phyloP scores from a whole-genome alignment of 2,113 vertebrate genomes.

The Cryptotis parvus region DNA sequence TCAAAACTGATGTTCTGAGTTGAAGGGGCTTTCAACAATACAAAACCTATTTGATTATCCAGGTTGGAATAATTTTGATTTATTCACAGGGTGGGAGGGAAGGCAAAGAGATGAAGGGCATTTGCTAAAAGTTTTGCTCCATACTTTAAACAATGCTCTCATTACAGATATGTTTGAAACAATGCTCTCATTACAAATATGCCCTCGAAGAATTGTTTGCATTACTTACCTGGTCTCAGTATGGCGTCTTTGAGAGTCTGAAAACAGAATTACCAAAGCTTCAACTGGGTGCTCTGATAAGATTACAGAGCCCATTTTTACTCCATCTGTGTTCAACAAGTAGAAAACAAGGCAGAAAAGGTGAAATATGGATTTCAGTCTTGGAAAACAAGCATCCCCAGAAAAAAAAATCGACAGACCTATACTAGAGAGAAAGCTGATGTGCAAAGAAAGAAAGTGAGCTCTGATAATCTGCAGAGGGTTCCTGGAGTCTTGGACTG shows the following conservation, averaged over 20 bases:
- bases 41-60: neutral
- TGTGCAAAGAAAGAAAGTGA: neutral
- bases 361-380: neutral
- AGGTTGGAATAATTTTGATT: neutral
- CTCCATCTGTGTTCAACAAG: neutral
- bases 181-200: neutral
- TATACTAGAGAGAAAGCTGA: neutral
- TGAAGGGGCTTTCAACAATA: neutral
- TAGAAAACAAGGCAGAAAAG: neutral
- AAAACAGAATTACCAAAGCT: neutral
- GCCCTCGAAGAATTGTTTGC: no score
- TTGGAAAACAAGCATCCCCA: neutral
- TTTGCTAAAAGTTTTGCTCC: neutral
- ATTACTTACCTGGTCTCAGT: neutral
- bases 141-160: constrained; percentile 28
- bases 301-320: neutral
- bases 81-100: neutral
- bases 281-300: neutral
- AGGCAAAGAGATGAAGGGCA: neutral
- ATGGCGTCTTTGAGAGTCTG: no score
- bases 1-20: neutral
- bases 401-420: neutral
- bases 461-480: no score
- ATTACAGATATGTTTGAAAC: neutral
- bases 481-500: neutral